phyloP scores from a whole-genome alignment of 2,888 invertebrate genomes.

The Microplitis manilae region DNA sequence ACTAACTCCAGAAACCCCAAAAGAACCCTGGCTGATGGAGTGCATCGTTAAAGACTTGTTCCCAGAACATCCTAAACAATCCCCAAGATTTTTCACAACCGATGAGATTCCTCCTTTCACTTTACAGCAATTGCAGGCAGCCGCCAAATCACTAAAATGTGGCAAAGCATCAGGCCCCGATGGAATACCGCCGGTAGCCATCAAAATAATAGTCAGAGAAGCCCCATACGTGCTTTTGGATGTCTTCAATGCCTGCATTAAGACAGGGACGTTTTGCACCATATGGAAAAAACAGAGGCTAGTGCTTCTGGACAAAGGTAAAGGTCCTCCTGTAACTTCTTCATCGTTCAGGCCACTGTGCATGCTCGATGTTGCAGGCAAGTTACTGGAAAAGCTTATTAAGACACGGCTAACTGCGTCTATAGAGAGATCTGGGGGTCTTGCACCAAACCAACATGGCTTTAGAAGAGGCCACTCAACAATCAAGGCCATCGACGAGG shows the following conservation, averaged over 20 bases:
- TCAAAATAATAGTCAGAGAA: conserved; percentile 33
- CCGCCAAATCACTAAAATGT: conserved; percentile 30
- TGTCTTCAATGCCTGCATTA: conserved; percentile 41
- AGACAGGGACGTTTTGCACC: conserved; percentile 29
- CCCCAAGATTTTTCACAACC: not conserved
- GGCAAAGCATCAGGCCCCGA: conserved; percentile 43
- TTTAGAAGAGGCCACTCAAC: conserved; percentile 47
- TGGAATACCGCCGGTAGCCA: conserved; percentile 34
- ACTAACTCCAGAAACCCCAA: conserved; percentile 19
- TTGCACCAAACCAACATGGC: conserved; percentile 31
- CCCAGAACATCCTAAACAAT: conserved; percentile 35
- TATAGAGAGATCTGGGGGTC: conserved; percentile 32
- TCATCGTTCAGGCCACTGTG: conserved; percentile 57
- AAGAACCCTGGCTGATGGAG: conserved; percentile 31
- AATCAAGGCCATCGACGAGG: conserved; percentile 44
- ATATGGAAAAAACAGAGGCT: conserved; percentile 23
- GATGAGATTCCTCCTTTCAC: conserved; percentile 25
- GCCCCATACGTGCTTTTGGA: conserved; percentile 34
- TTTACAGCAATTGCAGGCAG: conserved; percentile 17
- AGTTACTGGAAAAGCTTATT: conserved; percentile 55
- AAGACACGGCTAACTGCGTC: conserved; percentile 46
- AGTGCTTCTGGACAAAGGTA: conserved; percentile 35
- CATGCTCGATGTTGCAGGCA: conserved; percentile 54
- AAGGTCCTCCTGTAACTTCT: conserved; percentile 48
- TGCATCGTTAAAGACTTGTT: conserved; percentile 41